Conservation (phyloP, 2,113 vertebrate species). For the Lamprotornis superbus region DNA sequence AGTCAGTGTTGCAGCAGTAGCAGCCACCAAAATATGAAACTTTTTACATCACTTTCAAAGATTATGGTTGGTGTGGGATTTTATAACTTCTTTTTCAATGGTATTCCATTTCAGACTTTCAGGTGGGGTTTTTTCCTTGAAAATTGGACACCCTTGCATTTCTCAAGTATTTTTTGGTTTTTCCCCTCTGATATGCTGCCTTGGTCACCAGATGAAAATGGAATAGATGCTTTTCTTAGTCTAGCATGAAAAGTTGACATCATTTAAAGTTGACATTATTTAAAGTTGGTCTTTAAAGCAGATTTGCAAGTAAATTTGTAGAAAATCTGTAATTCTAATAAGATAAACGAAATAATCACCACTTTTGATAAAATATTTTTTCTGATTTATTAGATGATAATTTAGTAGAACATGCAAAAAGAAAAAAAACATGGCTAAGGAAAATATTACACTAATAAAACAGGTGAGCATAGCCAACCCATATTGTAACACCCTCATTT, state of each 20-base stretch:
- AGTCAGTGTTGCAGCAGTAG: neutral
- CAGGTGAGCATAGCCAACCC: neutral
- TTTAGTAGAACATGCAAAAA: neutral
- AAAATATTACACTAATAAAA: neutral
- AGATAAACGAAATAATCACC: neutral
- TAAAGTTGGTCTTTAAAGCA: constrained; percentile 34
- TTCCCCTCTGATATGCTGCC: neutral
- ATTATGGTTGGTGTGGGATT: neutral
- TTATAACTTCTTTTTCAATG: neutral
- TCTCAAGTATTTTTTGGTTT: neutral
- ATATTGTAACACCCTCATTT: neutral
- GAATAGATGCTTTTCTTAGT: constrained; percentile 4
- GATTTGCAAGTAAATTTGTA: constrained; percentile 28
- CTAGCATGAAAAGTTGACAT: constrained; percentile 12
- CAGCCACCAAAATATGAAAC: neutral
- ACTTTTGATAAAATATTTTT: neutral
- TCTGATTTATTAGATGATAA: neutral
- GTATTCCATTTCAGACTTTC: neutral
- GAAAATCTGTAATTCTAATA: constrained; percentile 42
- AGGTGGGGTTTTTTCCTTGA: neutral
- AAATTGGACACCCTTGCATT: neutral
- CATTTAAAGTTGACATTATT: neutral
- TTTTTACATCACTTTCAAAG: neutral
- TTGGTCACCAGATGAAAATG: neutral
- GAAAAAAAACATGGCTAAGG: neutral